Base-by-base conservation (phyloP, 2,113 vertebrate species). In the Carassius auratus region DNA sequence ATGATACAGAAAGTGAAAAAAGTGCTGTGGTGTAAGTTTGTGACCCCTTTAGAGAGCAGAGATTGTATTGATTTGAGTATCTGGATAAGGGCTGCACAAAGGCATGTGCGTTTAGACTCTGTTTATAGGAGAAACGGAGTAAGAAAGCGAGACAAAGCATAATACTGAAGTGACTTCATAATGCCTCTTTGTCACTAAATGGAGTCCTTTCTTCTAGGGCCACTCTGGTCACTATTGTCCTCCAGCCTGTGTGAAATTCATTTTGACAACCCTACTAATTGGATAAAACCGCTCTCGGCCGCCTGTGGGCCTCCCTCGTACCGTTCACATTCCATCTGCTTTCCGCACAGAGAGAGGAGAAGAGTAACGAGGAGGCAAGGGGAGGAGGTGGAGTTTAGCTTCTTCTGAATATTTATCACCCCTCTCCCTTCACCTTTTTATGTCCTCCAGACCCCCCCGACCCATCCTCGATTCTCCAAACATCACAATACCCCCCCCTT, bases 261-360 rank as follows among this genome's bases (percentile, higher is more conserved):
- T 96, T 97, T 96, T 98, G 98, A 99, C 98, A 98, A 97, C 96
- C 98, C 95, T 98, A 92, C 96, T 97, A 99, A 99, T 98, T 98
- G 97, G 97, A 97, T 98, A 97, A 98, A 96, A 95, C 95, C 90
- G 92, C 92, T 91, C 89, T 89, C 92, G 52, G 82, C 91, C 95
- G 94, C 93, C 95, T 92, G 95, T 95, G 96, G 94, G 94, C 95
- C 91, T 92, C 95, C 95, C 82, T 93, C 95, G 90, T 95, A 95
- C 93, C 94, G 87, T 93, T 95, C 94, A 96, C 97, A 95, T 95
- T 95, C 95, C 94, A 95, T 95, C 94, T 94, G 93, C 92, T 94
- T 93, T 94, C 92, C 92, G 90, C 91, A 92, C 88, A 89, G 90
- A 92, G 90, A 89, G 89, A 92, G 91, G 23, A 76, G 85, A 87